Conservation (phyloP, 2,113 vertebrate species). For the Perca schrenkii region DNA sequence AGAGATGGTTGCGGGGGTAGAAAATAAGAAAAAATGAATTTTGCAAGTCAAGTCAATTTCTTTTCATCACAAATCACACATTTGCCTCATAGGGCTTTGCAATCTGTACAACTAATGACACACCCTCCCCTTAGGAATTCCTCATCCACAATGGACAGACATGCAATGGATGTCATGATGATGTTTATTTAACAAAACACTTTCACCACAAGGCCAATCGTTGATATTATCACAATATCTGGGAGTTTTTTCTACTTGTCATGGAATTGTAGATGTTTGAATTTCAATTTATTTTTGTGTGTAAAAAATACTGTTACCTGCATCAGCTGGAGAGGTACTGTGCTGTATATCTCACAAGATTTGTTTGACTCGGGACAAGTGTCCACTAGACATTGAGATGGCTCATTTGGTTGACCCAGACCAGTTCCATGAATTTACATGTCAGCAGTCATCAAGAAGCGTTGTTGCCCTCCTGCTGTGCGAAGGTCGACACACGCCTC, state of each 20-base stretch:
- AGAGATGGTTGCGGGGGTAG: neutral
- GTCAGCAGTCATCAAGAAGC: slow-evolving; percentile 51
- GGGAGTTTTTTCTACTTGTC: neutral
- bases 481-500: neutral
- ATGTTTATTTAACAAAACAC: neutral
- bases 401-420: slow-evolving; percentile 29
- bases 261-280: neutral
- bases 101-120: neutral
- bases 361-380: slow-evolving; percentile 17
- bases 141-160: neutral
- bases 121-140: neutral
- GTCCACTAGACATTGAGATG: neutral
- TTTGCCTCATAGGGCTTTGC: neutral
- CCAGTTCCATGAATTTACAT: slow-evolving; percentile 15
- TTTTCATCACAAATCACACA: neutral
- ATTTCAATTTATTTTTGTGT: no score
- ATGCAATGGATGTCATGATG: neutral
- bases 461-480: slow-evolving; percentile 21
- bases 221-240: neutral
- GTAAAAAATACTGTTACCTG: neutral
- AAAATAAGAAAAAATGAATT: neutral
- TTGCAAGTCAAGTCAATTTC: neutral
- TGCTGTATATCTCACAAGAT: neutral
- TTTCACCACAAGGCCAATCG: neutral
- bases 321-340: neutral